Evolutionary conservation across 2,113 vertebrate genomes (phyloP), one percentile per base, ranked within the genome.

Genomic region (Pseudolaguvia tuberculata): DNA sequence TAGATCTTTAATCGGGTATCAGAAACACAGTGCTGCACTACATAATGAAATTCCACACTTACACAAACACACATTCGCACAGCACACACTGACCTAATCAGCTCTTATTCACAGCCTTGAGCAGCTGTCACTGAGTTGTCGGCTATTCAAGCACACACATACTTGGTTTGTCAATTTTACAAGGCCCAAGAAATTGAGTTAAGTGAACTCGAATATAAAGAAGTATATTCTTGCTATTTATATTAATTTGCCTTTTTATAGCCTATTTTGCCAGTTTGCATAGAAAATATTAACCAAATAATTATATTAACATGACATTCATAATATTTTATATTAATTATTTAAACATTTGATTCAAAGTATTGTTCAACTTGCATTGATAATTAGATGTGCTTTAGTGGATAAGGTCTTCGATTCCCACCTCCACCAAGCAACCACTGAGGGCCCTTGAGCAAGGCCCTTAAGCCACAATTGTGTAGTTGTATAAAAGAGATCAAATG

Each of bases 1-100:
- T 90, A 91, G 88, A 91, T 88, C 85, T 81, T 74, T 86, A 89
- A 91, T 89, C 87, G 83, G 85, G 82, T 78, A 85, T 86, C 84
- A 83, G 76, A 81, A 82, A 82, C 83, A 85, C 83, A 80, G 75
- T 73, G 76, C 76, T 61, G 77, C 78, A 79, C 58, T 39, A 78
- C 58, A 45, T 86, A 89, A 88, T 88, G 84, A 89, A 88, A 91
- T 79, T 75, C 70, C 70, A 77, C 69, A 87, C 85, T 81, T 50
- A 62, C 70, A 78, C 79, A 80, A 56, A 80, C 59, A 67, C 59
- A 35, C 58, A 65, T 5, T 2, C 1, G 13, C 11, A 70, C 61
- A n/a, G 39, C 51, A 74, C 50, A 67, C 62, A 48, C 61, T 55
- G 48, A 75, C 48, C 63, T 75, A 79, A 73, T 73, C 62, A 68